A percentile compares a stretch with the other conserved stretches of the same genome.
Evolutionary conservation across 2,113 vertebrate genomes (phyloP).

Genomic region (Ailurus styani): DNA sequence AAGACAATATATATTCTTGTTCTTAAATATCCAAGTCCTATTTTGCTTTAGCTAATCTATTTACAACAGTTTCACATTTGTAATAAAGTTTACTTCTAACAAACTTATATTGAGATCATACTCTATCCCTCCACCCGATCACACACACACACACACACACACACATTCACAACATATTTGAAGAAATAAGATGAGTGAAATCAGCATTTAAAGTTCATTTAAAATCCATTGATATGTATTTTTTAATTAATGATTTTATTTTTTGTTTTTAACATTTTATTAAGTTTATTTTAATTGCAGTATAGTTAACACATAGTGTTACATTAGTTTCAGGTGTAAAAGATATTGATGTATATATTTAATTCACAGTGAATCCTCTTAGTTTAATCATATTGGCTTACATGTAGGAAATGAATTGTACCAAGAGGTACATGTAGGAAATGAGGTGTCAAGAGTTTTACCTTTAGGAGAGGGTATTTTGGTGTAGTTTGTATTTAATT

Average conservation of each 20-base stretch:
- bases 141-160: background rate
- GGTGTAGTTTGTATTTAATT: slow-evolving; percentile 1
- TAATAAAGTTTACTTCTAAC: background rate
- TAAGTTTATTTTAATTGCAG: background rate
- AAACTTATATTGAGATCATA: background rate
- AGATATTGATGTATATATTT: background rate
- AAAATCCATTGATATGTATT: background rate
- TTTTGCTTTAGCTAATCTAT: background rate
- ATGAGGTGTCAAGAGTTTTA: background rate
- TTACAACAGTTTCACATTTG: background rate
- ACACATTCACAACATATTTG: background rate
- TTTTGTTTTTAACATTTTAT: background rate
- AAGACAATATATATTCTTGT: background rate
- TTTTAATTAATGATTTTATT: background rate
- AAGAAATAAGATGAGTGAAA: background rate
- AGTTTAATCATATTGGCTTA: background rate
- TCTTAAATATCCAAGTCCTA: background rate
- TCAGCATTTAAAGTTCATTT: background rate
- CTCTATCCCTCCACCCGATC: background rate
- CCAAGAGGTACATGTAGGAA: background rate
- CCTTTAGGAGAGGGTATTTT: background rate
- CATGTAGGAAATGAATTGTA: background rate
- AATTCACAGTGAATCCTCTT: background rate
- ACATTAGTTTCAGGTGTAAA: background rate
- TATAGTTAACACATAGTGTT: background rate